Conservation (phyloP, 2,797 vertebrate species). For the Tokudaia muenninki region DNA sequence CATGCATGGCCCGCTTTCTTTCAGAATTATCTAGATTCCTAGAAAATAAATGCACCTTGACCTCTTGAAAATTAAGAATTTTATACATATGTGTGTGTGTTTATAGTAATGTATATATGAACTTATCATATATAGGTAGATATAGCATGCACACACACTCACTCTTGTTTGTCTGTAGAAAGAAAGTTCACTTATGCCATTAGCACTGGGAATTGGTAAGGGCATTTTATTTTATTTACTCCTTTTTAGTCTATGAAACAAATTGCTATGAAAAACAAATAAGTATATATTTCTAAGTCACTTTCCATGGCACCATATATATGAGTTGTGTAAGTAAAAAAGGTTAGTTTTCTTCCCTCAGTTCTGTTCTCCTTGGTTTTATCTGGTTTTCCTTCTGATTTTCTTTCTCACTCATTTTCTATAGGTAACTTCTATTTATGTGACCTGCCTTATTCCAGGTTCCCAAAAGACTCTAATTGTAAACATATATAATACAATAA, state of each 20-base stretch:
- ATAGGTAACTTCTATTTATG: not conserved
- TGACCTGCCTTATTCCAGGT: slow-evolving; percentile 18
- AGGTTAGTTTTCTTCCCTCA: not conserved
- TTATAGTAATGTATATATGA: too few relatives aligned
- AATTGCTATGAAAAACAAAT: not conserved
- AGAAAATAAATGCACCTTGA: not conserved
- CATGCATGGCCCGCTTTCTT: not conserved
- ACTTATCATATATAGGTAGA: too few relatives aligned
- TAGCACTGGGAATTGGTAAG: not conserved
- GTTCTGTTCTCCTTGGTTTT: not conserved
- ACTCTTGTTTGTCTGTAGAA: not conserved
- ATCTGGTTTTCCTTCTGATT: not conserved
- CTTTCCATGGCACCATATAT: not conserved
- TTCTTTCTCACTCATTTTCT: slow-evolving; percentile 13
- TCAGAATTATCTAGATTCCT: not conserved
- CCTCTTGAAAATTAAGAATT: slow-evolving; percentile 11
- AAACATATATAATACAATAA: not conserved
- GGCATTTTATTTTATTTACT: slow-evolving; percentile 20
- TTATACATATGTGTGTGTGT: too few relatives aligned
- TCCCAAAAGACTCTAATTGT: slow-evolving; percentile 33
- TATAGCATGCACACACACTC: not conserved
- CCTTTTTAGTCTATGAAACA: slow-evolving; percentile 33
- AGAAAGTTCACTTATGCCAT: not conserved
- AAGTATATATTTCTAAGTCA: not conserved
- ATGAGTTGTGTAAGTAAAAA: not conserved